These are phyloP conservation scores for Eleginops maclovinus DNA, from an alignment of 2,113 vertebrate species.

Conservation along the genomic window DNA sequence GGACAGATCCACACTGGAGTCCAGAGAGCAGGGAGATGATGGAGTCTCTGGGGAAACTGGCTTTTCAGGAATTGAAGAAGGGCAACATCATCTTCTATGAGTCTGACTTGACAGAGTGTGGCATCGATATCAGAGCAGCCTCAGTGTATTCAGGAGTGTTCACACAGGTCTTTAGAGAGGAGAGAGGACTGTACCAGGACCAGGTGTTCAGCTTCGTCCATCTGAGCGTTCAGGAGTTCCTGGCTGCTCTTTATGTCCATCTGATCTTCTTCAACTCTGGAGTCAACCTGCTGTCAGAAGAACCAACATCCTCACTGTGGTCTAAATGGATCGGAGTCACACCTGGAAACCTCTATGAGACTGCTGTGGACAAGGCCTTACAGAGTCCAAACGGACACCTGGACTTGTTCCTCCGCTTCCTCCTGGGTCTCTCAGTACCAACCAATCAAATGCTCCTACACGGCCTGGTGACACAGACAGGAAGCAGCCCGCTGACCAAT, in stretches of 20 bases:
- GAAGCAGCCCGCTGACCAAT: background rate
- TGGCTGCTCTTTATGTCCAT: constrained; percentile 59
- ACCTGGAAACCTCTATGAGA: constrained; percentile 11
- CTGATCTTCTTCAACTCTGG: constrained; percentile 31
- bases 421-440: constrained; percentile 44
- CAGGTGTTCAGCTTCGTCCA: constrained; percentile 52
- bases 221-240: constrained; percentile 51
- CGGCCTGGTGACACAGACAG: constrained; percentile 13
- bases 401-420: constrained; percentile 53
- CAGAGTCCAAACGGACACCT: constrained; percentile 44
- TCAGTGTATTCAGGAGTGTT: constrained; percentile 43
- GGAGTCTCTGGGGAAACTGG: constrained; percentile 11
- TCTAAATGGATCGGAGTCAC: fast-evolving
- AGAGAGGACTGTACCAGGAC: constrained; percentile 14
- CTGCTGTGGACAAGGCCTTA: constrained; percentile 27
- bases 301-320: background rate
- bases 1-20: constrained; percentile 17
- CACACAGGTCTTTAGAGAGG: constrained; percentile 51
- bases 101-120: constrained; percentile 27
- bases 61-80: constrained; percentile 23
- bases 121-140: constrained; percentile 33
- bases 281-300: constrained; percentile 35
- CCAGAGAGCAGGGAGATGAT: constrained; percentile 14
- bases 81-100: constrained; percentile 38
- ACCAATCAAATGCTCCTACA: constrained; percentile 20